A percentile compares a stretch with the other conserved stretches of the same genome.
phyloP scores from a whole-genome alignment of 2,797 vertebrate species.

The Siniperca undulata region DNA sequence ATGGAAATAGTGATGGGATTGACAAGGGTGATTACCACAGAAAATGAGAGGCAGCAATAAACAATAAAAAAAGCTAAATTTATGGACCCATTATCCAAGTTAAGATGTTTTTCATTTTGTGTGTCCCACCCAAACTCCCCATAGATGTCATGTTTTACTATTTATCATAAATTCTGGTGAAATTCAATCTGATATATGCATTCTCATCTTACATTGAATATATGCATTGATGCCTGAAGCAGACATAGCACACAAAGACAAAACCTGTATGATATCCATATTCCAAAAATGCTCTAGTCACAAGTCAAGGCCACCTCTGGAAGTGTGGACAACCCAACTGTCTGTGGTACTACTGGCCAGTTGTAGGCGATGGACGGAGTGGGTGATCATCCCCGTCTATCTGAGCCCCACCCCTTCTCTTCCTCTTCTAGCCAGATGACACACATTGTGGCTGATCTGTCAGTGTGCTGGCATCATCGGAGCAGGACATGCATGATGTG shows the following conservation, averaged over 20 bases:
- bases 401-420: slow-evolving; percentile 18
- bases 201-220: background rate
- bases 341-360: slow-evolving; percentile 37
- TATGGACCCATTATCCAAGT: slow-evolving; percentile 14
- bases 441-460: slow-evolving; percentile 83
- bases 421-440: slow-evolving; percentile 78
- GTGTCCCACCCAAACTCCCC: slow-evolving; percentile 1
- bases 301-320: slow-evolving; percentile 7
- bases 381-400: slow-evolving; percentile 59
- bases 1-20: slow-evolving; percentile 37
- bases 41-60: slow-evolving; percentile 42
- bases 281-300: background rate
- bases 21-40: slow-evolving; percentile 37
- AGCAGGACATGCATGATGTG: slow-evolving; percentile 85
- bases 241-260: slow-evolving; percentile 1
- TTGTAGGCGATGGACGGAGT: slow-evolving; percentile 22
- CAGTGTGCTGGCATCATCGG: slow-evolving; percentile 82
- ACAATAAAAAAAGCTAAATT: slow-evolving; percentile 27
- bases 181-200: slow-evolving; percentile 1
- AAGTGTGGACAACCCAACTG: slow-evolving; percentile 19
- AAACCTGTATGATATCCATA: background rate
- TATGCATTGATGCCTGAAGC: background rate
- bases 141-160: slow-evolving; percentile 8
- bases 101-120: background rate
- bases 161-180: slow-evolving; percentile 17